phyloP scores from a whole-genome alignment of 2,888 invertebrate species.

The Lasioglossum zephyrum region DNA sequence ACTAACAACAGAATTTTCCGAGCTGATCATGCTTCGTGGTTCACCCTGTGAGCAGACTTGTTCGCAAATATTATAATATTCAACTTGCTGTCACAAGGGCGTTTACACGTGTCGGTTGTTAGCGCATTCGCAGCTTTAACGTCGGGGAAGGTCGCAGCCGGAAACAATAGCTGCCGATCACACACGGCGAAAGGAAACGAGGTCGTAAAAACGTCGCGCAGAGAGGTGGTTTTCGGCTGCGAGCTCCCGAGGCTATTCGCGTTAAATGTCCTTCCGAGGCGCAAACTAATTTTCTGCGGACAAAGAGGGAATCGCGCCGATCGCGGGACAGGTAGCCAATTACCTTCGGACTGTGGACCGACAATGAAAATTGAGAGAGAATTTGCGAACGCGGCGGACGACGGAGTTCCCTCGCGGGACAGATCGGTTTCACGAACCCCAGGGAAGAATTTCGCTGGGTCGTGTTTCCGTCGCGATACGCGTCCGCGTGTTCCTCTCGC shows the following conservation, averaged over 20 bases:
- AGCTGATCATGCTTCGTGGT: too few relatives aligned
- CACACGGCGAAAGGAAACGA: not conserved
- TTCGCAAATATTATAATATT: too few relatives aligned
- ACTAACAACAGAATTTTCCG: too few relatives aligned
- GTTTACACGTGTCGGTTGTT: too few relatives aligned
- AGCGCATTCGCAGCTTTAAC: not conserved
- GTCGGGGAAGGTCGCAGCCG: too few relatives aligned
- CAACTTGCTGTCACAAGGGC: too few relatives aligned
- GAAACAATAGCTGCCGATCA: not conserved
- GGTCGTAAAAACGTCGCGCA: conserved; percentile 31
- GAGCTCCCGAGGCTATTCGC: not conserved
- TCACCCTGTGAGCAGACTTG: too few relatives aligned
- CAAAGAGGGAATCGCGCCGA: conserved; percentile 36
- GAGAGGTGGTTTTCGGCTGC: conserved; percentile 2
- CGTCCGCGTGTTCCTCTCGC: not conserved
- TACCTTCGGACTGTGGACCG: conserved; percentile 69
- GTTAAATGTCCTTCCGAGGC: not conserved
- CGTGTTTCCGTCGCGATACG: not conserved
- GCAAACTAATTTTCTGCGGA: conserved; percentile 52
- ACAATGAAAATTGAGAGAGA: conserved; percentile 70
- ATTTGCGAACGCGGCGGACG: conserved; percentile 68
- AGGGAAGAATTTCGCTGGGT: conserved; percentile 4
- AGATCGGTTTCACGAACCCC: not conserved
- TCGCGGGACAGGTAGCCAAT: conserved; percentile 68
- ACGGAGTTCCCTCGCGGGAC: conserved; percentile 20